Base-by-base conservation (phyloP, 2,113 vertebrate species). In the Lamprotornis superbus region DNA sequence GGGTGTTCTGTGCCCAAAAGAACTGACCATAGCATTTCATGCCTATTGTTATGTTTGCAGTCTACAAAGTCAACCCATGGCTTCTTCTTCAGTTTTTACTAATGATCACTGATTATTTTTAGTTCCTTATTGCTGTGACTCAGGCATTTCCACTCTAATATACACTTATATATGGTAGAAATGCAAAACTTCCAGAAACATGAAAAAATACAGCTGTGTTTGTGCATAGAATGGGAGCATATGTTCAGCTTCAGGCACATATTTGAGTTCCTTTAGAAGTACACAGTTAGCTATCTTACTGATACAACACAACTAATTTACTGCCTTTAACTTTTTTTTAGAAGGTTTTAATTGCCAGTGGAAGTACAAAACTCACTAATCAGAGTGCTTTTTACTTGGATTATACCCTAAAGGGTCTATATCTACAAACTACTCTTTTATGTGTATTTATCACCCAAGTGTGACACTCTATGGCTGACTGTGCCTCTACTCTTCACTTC, bases 101-200 rank as follows among this genome's bases (percentile, higher is more conserved):
- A 79, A 90, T 83, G 65, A 95, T 89, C 75, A 68, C 35, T 56
- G 94, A 90, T 95, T 90, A 88, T 79, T 93, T 84, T 93, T 69
- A 28, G 16, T 50, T 90, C 57, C 50, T 84, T 67, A 67, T 65
- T 14, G 2, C 39, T 71, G 31, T 67, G 73, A 83, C 44, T 93
- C 64, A 83, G 56, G 69, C 52, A 94, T 56, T 95, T 95, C 75
- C 6, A 28, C 74, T 67, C 22, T 71, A 59, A 84, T 28, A 50
- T 8, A 74, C 11, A 53, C 16, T 39, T 56, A 20, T 7, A 16
- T 5, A 44, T 23, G 37, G 55, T 25, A 94, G 55, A 83, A 86
- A 92, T 56, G 6, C 56, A 42, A 16, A 39, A 16, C 31, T 80
- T 83, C 24, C n/a, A 77, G 23, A 83, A 83, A 39, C 8, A 6